Percentiles rank a stretch among this genome's conserved stretches.
These are phyloP conservation scores for Phalera bucephala DNA, from an alignment of 2,888 invertebrate species.

Conservation along the genomic window DNA sequence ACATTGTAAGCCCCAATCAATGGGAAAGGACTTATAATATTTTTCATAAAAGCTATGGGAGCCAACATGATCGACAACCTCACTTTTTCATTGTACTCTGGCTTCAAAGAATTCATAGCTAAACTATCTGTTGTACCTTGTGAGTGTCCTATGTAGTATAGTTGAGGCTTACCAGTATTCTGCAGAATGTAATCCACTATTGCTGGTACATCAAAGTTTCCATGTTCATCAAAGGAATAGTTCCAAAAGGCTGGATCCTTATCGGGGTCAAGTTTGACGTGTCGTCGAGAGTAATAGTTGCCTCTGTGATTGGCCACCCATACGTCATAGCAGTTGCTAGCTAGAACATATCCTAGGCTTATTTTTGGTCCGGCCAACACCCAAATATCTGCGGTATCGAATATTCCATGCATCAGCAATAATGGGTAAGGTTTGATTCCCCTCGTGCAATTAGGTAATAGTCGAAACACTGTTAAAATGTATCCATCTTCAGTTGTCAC, in stretches of 20 bases:
- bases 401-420: constrained; percentile 56
- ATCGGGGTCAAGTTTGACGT: constrained; percentile 65
- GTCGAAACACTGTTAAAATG: constrained; percentile 52
- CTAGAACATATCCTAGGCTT: constrained; percentile 60
- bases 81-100: constrained; percentile 84
- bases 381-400: constrained; percentile 57
- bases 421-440: constrained; percentile 42
- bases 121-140: constrained; percentile 85
- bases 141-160: constrained; percentile 88
- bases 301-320: constrained; percentile 81
- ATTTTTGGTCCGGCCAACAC: constrained; percentile 46
- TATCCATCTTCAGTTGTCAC: constrained; percentile 62
- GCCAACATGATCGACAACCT: constrained; percentile 69
- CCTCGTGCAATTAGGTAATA: constrained; percentile 46
- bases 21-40: constrained; percentile 58
- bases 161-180: constrained; percentile 71
- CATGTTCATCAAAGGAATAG: constrained; percentile 88
- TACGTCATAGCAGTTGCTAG: constrained; percentile 80
- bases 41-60: constrained; percentile 76
- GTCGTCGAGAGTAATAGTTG: constrained; percentile 83
- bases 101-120: constrained; percentile 75
- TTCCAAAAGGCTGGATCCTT: constrained; percentile 73
- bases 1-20: constrained; percentile 35
- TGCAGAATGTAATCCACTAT: constrained; percentile 66
- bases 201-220: constrained; percentile 87